These are phyloP conservation scores for Zaprionus camerounensis DNA, from an alignment of 1,140 invertebrate genomes.

Conservation along the genomic window DNA sequence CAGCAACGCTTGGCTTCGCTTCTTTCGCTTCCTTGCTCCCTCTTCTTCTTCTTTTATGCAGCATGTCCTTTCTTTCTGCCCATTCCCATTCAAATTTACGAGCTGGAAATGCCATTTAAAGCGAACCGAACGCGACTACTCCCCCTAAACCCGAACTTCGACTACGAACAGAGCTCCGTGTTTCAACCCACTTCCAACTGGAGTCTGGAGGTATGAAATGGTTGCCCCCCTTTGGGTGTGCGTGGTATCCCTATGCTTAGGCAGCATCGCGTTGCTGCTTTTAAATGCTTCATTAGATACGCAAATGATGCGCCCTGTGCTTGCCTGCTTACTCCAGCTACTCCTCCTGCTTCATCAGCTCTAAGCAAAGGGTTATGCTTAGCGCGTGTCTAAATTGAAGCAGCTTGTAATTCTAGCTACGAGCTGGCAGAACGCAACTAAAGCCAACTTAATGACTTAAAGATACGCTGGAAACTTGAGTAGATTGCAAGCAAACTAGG, in stretches of 20 bases:
- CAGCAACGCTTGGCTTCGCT: no score
- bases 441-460: neutral
- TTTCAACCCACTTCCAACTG: neutral
- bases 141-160: neutral
- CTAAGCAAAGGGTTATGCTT: conserved; percentile 22
- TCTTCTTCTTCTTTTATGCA: conserved; percentile 1
- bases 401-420: neutral
- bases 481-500: neutral
- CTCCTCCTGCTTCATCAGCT: neutral
- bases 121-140: neutral
- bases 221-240: neutral
- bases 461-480: neutral
- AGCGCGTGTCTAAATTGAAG: conserved; percentile 14
- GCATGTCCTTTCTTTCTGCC: conserved; percentile 12
- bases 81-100: conserved; percentile 61
- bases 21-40: neutral
- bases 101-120: conserved; percentile 61
- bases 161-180: neutral
- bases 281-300: conserved; percentile 69
- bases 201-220: conserved; percentile 9
- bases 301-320: conserved; percentile 52
- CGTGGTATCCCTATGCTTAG: neutral
- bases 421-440: neutral
- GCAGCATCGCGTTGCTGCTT: conserved; percentile 35
- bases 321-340: neutral